Evolutionary conservation across 2,113 vertebrate genomes (phyloP).

Genomic region (Antidorcas marsupialis): DNA sequence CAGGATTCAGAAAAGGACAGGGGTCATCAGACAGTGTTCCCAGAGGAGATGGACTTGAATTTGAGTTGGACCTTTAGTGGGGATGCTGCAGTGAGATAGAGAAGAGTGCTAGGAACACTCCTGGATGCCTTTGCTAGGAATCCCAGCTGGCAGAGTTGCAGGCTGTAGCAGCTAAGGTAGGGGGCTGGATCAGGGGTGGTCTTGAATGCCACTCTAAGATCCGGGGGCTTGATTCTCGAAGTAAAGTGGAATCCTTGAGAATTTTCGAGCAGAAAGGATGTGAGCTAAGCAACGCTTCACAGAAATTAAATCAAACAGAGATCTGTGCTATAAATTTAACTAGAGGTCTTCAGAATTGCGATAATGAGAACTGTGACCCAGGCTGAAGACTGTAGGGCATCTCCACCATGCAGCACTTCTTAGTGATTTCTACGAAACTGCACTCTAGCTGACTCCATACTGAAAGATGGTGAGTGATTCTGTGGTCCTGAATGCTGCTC

Average conservation of each 20-base stretch:
- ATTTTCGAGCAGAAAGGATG: background rate
- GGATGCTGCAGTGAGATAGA: background rate
- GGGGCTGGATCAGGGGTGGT: background rate
- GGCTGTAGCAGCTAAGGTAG: background rate
- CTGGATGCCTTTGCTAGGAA: background rate
- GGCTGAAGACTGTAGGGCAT: background rate
- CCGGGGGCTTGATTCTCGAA: background rate
- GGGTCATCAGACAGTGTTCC: background rate
- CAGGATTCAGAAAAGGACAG: background rate
- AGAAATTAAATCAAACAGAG: background rate
- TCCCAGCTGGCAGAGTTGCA: background rate
- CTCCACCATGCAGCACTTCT: background rate
- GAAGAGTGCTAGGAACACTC: background rate
- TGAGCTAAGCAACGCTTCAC: background rate
- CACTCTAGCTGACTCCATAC: background rate
- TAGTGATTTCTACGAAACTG: background rate
- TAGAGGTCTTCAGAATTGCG: background rate
- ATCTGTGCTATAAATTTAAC: background rate
- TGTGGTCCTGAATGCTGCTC: background rate
- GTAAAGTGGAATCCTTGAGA: background rate
- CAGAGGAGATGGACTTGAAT: background rate
- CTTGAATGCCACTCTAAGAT: background rate
- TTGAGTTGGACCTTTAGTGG: background rate
- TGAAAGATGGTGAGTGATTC: no score
- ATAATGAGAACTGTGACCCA: background rate